Evolutionary conservation across 2,888 invertebrate species (phyloP), one percentile per base, ranked within the genome.

Genomic region (Spatulosminthurus flaviceps): DNA sequence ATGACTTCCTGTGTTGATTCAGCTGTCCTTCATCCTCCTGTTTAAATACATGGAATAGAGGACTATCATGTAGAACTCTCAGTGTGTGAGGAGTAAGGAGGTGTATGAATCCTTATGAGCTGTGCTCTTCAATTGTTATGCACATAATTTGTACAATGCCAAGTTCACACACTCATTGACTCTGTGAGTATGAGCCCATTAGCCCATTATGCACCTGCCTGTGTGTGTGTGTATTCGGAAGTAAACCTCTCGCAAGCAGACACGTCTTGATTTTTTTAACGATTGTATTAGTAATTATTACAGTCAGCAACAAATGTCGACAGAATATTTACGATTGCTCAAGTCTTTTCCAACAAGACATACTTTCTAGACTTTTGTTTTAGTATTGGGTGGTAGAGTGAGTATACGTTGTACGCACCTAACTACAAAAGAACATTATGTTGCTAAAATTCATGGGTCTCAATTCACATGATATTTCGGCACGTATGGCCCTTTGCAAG

Each of bases 1-100:
- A 26, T 13, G 67, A 67, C 67, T 67, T 67, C 67, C 67, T 67
- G 67, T 67, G 67, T 29, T 67, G 67, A 67, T 67, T 67, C 67
- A 51, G n/a, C 51, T 51, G 51, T 51, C 51, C 9, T 19, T 51
- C 51, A 51, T 51, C 51, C 51, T 51, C 51, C 5, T 51, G 51
- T 51, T 51, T 51, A 7, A 34, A 34, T 34, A 34, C 34, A 34
- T 4, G 4, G 34, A 9, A n/a, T 51, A 51, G 5, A 7, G 41
- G 41, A 9, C 9, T 34, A 51, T n/a, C 51, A 51, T 51, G 51
- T 19, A 51, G 34, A 9, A 9, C 34, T 34, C n/a, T 34, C 5
- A 34, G 4, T 7, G 34, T 51, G n/a, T 51, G n/a, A 51, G 51
- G n/a, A 2, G 16, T 51, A 19, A 51, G 51, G 51, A 19, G 16